Evolutionary conservation across 92 coral and sea anemone genomes (phyloP).

Genomic region (Montipora capitata): DNA sequence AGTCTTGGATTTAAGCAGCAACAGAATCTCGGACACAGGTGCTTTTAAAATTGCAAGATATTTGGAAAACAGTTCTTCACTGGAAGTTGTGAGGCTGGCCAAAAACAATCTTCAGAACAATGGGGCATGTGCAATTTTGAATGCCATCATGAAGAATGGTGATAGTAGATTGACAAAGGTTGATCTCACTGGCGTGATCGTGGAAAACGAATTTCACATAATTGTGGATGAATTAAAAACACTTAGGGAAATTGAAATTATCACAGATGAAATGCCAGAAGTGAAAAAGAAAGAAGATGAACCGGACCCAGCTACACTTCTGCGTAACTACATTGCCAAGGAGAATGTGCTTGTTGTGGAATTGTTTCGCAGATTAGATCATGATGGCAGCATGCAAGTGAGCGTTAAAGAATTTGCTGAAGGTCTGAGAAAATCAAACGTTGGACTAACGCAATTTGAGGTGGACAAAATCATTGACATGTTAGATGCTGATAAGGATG

Average conservation of each 20-base stretch:
- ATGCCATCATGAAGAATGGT: slow-evolving; percentile 72
- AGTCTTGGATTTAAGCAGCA: slow-evolving; percentile 80
- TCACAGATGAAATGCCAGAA: slow-evolving; percentile 84
- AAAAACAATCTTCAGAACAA: slow-evolving; percentile 83
- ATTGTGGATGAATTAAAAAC: slow-evolving; percentile 70
- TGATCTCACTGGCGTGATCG: slow-evolving; percentile 76
- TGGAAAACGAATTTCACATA: slow-evolving; percentile 73
- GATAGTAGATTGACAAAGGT: slow-evolving; percentile 74
- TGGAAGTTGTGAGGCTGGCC: slow-evolving; percentile 76
- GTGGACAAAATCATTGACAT: slow-evolving; percentile 86
- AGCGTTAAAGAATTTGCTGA: slow-evolving; percentile 90
- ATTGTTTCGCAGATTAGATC: slow-evolving; percentile 85
- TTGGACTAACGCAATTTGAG: slow-evolving; percentile 87
- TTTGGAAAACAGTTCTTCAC: slow-evolving; percentile 68
- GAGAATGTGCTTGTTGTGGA: slow-evolving; percentile 89
- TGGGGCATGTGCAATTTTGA: slow-evolving; percentile 85
- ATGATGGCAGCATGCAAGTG: slow-evolving; percentile 94
- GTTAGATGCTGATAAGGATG: slow-evolving; percentile 89
- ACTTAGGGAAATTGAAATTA: slow-evolving; percentile 65
- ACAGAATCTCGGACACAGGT: slow-evolving; percentile 77
- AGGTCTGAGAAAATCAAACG: slow-evolving; percentile 87
- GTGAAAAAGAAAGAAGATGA: slow-evolving; percentile 59
- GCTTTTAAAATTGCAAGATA: slow-evolving; percentile 69
- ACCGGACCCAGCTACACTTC: slow-evolving; percentile 85
- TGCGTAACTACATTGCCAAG: slow-evolving; percentile 87